A percentile compares a stretch with the other conserved stretches of the same genome.
phyloP scores from a whole-genome alignment of 2,888 invertebrate species.

The Caenorhabditis sulstoni region DNA sequence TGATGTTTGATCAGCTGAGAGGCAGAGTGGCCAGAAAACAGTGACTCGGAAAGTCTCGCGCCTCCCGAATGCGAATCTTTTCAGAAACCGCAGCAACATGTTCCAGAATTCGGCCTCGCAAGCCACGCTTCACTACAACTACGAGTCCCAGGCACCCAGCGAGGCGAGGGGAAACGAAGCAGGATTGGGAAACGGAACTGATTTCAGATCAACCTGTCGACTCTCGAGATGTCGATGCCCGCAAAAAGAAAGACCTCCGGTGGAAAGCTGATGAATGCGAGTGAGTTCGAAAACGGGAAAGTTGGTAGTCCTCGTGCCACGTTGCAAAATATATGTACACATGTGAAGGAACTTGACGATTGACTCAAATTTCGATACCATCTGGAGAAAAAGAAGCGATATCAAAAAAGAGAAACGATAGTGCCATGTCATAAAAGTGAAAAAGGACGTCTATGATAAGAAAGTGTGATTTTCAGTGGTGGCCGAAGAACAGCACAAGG shows the following conservation, averaged over 20 bases:
- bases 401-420: no score
- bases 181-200: not conserved
- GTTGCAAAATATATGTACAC: no score
- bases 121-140: constrained; percentile 53
- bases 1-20: constrained; percentile 57
- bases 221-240: constrained; percentile 49
- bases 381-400: no score
- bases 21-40: constrained; percentile 42
- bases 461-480: constrained; percentile 11
- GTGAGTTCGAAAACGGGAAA: no score
- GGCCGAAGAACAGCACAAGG: constrained; percentile 51
- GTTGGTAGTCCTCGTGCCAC: no score
- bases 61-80: not conserved
- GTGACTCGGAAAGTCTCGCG: constrained; percentile 3
- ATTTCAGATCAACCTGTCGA: constrained; percentile 49
- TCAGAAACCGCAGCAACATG: constrained; percentile 50
- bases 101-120: constrained; percentile 53
- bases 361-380: no score
- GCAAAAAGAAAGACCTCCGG: constrained; percentile 39
- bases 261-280: constrained; percentile 32
- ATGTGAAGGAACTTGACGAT: no score
- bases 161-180: constrained; percentile 28
- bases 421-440: no score
- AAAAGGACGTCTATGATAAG: not conserved
- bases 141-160: constrained; percentile 54